These are phyloP conservation scores for Mus spretus DNA, from an alignment of 2,797 vertebrate genomes.

Conservation along the genomic window DNA sequence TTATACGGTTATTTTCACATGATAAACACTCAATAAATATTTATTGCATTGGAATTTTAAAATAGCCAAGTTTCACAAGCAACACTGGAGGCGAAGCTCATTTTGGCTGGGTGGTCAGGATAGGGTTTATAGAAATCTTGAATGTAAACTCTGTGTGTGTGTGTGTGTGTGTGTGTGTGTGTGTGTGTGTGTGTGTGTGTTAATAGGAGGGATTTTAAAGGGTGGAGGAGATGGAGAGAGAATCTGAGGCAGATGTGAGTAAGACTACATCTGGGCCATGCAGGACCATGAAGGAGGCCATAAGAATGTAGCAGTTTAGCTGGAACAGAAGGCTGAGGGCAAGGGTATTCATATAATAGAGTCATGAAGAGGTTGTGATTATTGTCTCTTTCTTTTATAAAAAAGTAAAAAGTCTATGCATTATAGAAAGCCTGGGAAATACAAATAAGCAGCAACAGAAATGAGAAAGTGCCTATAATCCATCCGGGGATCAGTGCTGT, in stretches of 20 bases:
- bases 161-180: not conserved
- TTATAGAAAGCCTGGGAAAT: not conserved
- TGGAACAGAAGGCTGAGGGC: not conserved
- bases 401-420: not conserved
- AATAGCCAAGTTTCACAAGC: slow-evolving; percentile 70
- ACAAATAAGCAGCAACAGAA: slow-evolving; percentile 1
- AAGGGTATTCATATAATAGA: not conserved
- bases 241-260: not conserved
- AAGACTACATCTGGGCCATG: not conserved
- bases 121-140: slow-evolving; percentile 68
- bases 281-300: too few relatives aligned
- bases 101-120: slow-evolving; percentile 68
- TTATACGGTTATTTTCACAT: slow-evolving; percentile 75
- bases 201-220: slow-evolving; percentile 33
- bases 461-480: not conserved
- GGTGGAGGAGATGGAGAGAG: not conserved
- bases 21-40: slow-evolving; percentile 83
- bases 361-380: not conserved
- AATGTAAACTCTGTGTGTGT: slow-evolving; percentile 1
- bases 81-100: not conserved
- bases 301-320: not conserved
- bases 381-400: not conserved
- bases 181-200: not conserved
- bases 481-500: not conserved
- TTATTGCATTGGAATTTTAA: slow-evolving; percentile 75